Base-by-base conservation (phyloP, 2,888 invertebrate species). In the Drosophila austrosaltans region DNA sequence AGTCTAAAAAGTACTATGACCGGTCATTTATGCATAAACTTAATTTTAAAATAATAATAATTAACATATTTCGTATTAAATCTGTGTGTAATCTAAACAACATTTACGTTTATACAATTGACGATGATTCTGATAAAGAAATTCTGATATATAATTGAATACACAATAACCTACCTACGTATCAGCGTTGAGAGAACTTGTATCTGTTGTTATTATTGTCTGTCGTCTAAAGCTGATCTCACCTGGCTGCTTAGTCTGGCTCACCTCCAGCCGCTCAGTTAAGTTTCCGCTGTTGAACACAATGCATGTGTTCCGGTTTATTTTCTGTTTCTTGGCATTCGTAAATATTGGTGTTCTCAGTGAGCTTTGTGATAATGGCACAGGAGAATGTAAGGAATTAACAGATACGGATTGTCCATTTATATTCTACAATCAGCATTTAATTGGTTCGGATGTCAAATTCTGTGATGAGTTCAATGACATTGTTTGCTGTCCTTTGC, bases 391-490 rank as follows among this genome's bases (percentile, higher is more conserved):
- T 61, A 79, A 72, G 60, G 83, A 79, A 25, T 22, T 84, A n/a
- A 74, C 71, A 8, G 58, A 40, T 3, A 64, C 68, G 0, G 84
- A 81, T 20, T 86, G 90, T n/a, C 89, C 89, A 5, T 65, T 74
- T 5, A 69, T 86, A 40, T 89, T 88, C 57, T 69, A 71, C 20
- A 79, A 68, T 40, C 77, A 69, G 36, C 90, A 89, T 53, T 40
- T 88, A 12, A 77, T 86, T 44, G 77, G 67, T 1, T 42, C 69
- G 1, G 30, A 58, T 4, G 63, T 89, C 1, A 86, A 86, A 56
- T 86, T 75, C 12, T 86, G 85, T 36, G 84, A 86, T 66, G 85
- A 85, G 30, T 79, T 77, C n/a, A 83, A 89, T 22, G 87, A 83
- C 30, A 77, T 86, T 16, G 87, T 86, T 3, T 89, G 85, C 53